phyloP scores from a whole-genome alignment of 1,140 invertebrate species.

The Lutraria rhynchaena region DNA sequence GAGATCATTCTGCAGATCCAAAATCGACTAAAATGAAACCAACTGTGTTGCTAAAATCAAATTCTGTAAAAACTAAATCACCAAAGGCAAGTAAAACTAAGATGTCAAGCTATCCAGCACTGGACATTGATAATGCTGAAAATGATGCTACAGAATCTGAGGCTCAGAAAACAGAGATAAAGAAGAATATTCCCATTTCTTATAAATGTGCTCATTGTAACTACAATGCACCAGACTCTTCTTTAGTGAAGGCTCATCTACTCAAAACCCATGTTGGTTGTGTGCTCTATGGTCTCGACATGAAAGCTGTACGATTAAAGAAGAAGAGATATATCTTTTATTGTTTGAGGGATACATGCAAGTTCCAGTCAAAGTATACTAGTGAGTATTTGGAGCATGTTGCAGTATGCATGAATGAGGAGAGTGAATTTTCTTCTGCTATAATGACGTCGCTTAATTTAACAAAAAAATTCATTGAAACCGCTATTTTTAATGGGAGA shows the following conservation, averaged over 20 bases:
- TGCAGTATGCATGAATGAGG: slow-evolving; percentile 68
- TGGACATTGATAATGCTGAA: slow-evolving; percentile 57
- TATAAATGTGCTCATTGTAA: slow-evolving; percentile 76
- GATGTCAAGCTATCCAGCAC: background rate
- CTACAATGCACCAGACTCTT: slow-evolving; percentile 62
- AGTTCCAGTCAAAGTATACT: slow-evolving; percentile 71
- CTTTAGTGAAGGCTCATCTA: slow-evolving; percentile 61
- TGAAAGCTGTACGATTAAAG: slow-evolving; percentile 68
- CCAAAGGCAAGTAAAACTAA: background rate
- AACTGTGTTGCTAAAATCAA: too few relatives aligned
- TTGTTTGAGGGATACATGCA: slow-evolving; percentile 73
- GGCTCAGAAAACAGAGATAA: slow-evolving; percentile 60
- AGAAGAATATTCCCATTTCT: slow-evolving; percentile 63
- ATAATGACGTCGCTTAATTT: slow-evolving; percentile 70
- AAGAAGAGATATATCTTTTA: slow-evolving; percentile 72
- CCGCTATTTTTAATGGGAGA: background rate
- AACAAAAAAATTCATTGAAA: slow-evolving; percentile 69
- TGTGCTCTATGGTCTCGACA: slow-evolving; percentile 71
- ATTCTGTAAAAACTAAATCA: background rate
- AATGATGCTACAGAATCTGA: slow-evolving; percentile 29
- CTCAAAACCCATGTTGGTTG: slow-evolving; percentile 68
- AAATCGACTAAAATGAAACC: too few relatives aligned
- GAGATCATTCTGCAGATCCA: too few relatives aligned
- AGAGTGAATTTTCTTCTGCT: slow-evolving; percentile 60
- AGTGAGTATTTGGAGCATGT: slow-evolving; percentile 70